These are phyloP conservation scores for Denticeps clupeoides DNA, from an alignment of 2,797 vertebrate species.

Conservation along the genomic window DNA sequence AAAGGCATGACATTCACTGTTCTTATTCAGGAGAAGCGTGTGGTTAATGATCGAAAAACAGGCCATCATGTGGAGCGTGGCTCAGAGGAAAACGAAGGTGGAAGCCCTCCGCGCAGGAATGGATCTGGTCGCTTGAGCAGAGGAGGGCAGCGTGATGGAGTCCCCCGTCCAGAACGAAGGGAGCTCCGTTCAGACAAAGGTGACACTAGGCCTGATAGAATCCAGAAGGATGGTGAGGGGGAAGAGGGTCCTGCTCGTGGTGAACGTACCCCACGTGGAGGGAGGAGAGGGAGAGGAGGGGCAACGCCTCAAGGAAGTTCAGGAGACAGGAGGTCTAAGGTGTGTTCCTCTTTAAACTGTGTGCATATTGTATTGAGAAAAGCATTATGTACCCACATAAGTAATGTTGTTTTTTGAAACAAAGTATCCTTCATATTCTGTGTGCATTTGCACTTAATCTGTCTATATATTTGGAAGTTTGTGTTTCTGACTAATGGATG, in stretches of 20 bases:
- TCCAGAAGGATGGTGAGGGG: conserved; percentile 44
- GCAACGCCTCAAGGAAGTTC: conserved; percentile 6
- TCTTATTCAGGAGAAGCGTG: conserved; percentile 60
- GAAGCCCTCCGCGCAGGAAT: conserved; percentile 39
- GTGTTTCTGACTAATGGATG: too few species aligned
- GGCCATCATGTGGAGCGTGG: conserved; percentile 27
- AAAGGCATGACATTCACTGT: too few species aligned
- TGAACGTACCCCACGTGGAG: conserved; percentile 15
- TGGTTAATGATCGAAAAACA: conserved; percentile 58
- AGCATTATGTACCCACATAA: too few species aligned
- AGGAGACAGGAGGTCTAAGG: conserved; percentile 73
- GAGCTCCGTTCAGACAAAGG: conserved; percentile 21
- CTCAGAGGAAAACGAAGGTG: conserved; percentile 20
- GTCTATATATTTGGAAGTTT: too few species aligned
- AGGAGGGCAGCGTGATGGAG: conserved; percentile 39
- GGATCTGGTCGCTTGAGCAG: conserved; percentile 43
- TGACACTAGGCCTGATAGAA: conserved; percentile 13
- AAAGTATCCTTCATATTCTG: too few species aligned
- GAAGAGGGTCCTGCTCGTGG: conserved; percentile 21
- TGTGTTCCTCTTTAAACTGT: conserved; percentile 17
- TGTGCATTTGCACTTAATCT: too few species aligned
- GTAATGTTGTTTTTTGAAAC: too few species aligned
- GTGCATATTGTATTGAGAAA: not conserved
- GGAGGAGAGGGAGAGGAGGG: conserved; percentile 8
- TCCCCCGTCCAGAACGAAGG: conserved; percentile 25